Base-by-base conservation (phyloP, 2,113 vertebrate genomes). In the Peromyscus californicus region DNA sequence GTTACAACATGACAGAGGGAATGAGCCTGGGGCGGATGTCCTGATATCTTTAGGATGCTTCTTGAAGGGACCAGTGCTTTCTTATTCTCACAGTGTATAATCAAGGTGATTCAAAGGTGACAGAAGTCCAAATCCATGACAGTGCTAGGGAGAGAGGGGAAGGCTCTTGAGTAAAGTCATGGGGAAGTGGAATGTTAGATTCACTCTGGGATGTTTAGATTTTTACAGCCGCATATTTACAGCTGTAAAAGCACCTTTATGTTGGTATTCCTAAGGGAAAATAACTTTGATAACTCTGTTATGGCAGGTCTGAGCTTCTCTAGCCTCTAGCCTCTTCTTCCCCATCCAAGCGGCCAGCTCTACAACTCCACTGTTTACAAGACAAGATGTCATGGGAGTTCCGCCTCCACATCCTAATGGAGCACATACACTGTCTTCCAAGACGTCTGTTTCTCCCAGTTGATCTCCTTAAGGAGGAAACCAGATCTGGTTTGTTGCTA, bases 281-380 rank as follows among this genome's bases (percentile, higher is more conserved):
- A 91, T 97, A 96, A 96, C 90, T 93, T 97, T 51, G 90, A 95
- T 96, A 97, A 96, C 92, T 95, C 96, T 59, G 75, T 94, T 79
- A 97, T 76, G 48, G 93, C 2, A 0, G 91, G n/a, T 84, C 96
- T 88, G 83, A 97, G 94, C 97, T 63, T 93, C 76, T 86, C 89
- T 57, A 92, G 84, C 61, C 51, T 69, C 94, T 92, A 94, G 93
- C 70, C 87, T 97, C 89, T 83, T 90, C 12, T 57, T 76, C 70
- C 61, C 54, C 75, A 72, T 10, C 51, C 74, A 96, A 90, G 29
- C 54, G 59, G 90, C 89, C 94, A 63, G 94, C 74, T 89, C 69
- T 91, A 21, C 79, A 45, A 93, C 93, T 76, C 42, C 59, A 54
- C 75, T 93, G 80, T 96, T 94, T 80, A 48, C 72, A 85, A 96